Evolutionary conservation across 2,888 invertebrate species (phyloP).

Genomic region (Endomychus coccineus): DNA sequence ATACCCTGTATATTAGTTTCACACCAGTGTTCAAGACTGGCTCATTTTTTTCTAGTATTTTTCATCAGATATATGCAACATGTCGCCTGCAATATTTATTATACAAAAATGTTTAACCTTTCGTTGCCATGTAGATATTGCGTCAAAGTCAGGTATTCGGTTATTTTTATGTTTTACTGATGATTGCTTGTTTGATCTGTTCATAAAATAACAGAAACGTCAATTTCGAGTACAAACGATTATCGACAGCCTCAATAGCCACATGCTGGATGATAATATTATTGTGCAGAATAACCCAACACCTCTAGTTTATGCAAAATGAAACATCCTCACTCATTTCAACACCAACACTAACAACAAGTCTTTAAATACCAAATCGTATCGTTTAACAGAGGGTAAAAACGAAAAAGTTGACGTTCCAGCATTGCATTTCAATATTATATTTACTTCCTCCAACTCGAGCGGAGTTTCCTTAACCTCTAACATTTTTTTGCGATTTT

Average conservation of each 20-base stretch:
- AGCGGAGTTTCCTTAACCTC: slow-evolving; percentile 30
- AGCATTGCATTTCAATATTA: too few relatives aligned
- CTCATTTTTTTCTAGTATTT: too few relatives aligned
- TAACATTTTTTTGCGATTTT: slow-evolving; percentile 30
- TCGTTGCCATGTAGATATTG: slow-evolving; percentile 14
- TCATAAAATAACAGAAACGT: too few relatives aligned
- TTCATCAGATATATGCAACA: neutral
- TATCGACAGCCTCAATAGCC: slow-evolving; percentile 24
- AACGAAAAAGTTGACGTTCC: too few relatives aligned
- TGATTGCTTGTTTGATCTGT: slow-evolving; percentile 23
- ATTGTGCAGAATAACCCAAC: slow-evolving; percentile 35
- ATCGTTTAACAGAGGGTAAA: too few relatives aligned
- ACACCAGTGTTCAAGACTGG: neutral
- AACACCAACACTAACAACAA: too few relatives aligned
- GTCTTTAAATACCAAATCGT: too few relatives aligned
- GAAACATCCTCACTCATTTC: too few relatives aligned
- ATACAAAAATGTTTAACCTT: slow-evolving; percentile 6
- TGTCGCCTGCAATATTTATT: slow-evolving; percentile 4
- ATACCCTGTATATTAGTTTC: slow-evolving; percentile 15
- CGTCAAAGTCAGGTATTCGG: slow-evolving; percentile 10
- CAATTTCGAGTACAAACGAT: too few relatives aligned
- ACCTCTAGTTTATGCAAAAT: too few relatives aligned
- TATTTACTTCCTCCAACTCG: too few relatives aligned
- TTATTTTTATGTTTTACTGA: slow-evolving; percentile 12
- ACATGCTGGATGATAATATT: slow-evolving; percentile 27